Evolutionary conservation across 2,113 vertebrate species (phyloP).

Genomic region (Colossoma macropomum): DNA sequence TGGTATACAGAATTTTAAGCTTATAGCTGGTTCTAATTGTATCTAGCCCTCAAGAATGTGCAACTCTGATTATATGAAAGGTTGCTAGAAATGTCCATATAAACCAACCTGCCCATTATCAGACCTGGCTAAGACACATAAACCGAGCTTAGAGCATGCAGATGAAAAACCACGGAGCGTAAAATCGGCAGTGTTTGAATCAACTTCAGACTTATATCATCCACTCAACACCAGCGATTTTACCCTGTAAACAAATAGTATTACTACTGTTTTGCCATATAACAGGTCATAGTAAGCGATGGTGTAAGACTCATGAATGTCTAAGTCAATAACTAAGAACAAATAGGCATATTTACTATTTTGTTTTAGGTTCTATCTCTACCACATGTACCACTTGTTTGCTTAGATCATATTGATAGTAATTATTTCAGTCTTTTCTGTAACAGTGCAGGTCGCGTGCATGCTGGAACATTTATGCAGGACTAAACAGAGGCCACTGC

Average conservation of each 20-base stretch:
- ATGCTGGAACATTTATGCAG: slow-evolving; percentile 27
- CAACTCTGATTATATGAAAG: neutral
- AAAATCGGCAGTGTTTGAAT: slow-evolving; percentile 5
- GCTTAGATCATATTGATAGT: neutral
- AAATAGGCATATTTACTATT: slow-evolving; percentile 5
- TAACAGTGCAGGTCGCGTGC: slow-evolving; percentile 10
- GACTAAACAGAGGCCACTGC: slow-evolving; percentile 20
- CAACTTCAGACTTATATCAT: neutral
- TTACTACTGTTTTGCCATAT: slow-evolving; percentile 9
- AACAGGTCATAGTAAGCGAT: slow-evolving; percentile 14
- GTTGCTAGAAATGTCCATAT: neutral
- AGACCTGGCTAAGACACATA: neutral
- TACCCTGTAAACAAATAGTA: slow-evolving; percentile 3
- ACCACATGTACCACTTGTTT: slow-evolving; percentile 10
- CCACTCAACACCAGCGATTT: neutral
- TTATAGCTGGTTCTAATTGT: neutral
- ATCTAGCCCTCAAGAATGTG: slow-evolving; percentile 26
- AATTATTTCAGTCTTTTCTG: neutral
- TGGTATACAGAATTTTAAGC: slow-evolving; percentile 6
- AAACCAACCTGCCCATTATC: neutral
- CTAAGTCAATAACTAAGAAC: neutral
- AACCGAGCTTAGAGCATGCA: slow-evolving; percentile 1
- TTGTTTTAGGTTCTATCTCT: slow-evolving; percentile 4
- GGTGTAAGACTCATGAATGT: neutral
- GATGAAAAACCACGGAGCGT: neutral